Evolutionary conservation across 2,888 invertebrate genomes (phyloP).

Genomic region (Drosophila yooni): DNA sequence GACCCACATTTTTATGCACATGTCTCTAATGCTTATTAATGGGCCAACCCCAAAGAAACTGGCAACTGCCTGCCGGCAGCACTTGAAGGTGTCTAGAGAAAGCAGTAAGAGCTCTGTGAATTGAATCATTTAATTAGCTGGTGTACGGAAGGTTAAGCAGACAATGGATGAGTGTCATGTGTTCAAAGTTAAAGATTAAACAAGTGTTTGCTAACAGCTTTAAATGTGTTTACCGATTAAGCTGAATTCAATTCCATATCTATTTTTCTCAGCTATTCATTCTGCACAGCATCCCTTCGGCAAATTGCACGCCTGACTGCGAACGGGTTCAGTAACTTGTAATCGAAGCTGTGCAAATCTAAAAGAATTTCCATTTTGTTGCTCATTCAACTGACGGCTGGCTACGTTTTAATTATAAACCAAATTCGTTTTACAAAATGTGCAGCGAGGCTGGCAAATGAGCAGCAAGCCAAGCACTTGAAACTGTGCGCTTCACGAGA

Average conservation of each 20-base stretch:
- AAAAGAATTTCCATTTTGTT: conserved; percentile 72
- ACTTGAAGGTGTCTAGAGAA: conserved; percentile 46
- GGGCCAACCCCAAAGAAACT: conserved; percentile 37
- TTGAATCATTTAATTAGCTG: conserved; percentile 72
- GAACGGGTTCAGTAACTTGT: conserved; percentile 68
- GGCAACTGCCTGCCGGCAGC: conserved; percentile 9
- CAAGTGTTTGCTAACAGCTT: conserved; percentile 5
- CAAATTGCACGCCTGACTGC: conserved; percentile 49
- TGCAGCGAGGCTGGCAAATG: conserved; percentile 66
- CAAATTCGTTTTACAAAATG: conserved; percentile 68
- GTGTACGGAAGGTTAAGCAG: conserved; percentile 8
- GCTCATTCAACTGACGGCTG: conserved; percentile 78
- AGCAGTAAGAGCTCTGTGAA: conserved; percentile 31
- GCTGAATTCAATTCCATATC: conserved; percentile 36
- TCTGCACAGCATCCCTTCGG: conserved; percentile 1
- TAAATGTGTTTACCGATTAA: conserved; percentile 3
- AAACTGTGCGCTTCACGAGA: conserved; percentile 61
- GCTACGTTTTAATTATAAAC: conserved; percentile 81
- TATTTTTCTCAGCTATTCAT: conserved; percentile 2
- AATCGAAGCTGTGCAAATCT: conserved; percentile 61
- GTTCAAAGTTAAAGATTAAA: conserved; percentile 7
- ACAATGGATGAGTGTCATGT: conserved; percentile 34
- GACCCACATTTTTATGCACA: conserved; percentile 73
- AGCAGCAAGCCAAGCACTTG: conserved; percentile 62
- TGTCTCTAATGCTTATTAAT: conserved; percentile 73